Base-by-base conservation (phyloP, 2,797 vertebrate species). In the Meriones psammophilus region DNA sequence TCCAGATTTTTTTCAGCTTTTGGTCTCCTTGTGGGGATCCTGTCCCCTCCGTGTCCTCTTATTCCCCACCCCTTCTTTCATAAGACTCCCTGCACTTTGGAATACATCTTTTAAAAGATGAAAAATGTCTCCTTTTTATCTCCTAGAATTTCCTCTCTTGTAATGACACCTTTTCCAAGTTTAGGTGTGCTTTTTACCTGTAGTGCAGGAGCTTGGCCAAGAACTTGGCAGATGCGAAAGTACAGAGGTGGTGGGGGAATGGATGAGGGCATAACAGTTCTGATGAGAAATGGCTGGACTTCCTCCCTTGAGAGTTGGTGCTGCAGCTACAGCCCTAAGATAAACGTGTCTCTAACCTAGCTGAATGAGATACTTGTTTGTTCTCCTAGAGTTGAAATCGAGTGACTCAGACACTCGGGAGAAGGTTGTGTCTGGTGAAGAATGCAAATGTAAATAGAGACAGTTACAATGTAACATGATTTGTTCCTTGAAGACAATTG, bases 381-480 rank as follows among this genome's bases (percentile, higher is more conserved):
- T 8, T 5, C 6, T 89, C 8, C 77, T 93, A 36, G 30, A 83
- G 83, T 92, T 85, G 91, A 88, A 94, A 96, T 18, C 50, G 15
- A 36, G 33, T 68, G 54, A 71, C 20, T 83, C 78, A 95, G 54
- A 33, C 62, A 76, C 79, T 60, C 28, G 80, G 66, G 86, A 92
- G 85, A 97, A 96, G 58, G 91, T 93, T 83, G 60, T 5, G 60
- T n/a, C 64, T 84, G 36, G 26, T 60, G 68, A 86, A 68, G 58
- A 89, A n/a, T 28, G 86, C 88, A 66, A 77, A 66, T 90, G 88
- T 92, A 89, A 96, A 97, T 69, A 95, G 88, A 96, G 86, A 92
- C 95, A 88, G 3, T 89, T 94, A 94, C 90, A 90, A 76, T 9
- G 54, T 89, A 12, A 33, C 62, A 33, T 36, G 91, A 62, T 78